phyloP scores from a whole-genome alignment of 2,797 vertebrate genomes.

The Ceryle rudis region DNA sequence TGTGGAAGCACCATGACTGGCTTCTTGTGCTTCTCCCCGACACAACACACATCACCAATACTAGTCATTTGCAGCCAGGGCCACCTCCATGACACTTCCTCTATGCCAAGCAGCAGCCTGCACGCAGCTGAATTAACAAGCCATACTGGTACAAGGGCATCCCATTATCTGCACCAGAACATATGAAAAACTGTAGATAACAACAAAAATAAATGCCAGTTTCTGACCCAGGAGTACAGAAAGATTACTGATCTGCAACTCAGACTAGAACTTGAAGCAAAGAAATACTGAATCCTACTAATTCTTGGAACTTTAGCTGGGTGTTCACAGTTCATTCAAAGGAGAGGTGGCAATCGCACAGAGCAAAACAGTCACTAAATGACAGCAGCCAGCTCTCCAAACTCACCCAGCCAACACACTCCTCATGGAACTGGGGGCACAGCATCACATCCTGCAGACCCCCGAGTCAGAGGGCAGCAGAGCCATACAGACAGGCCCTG shows the following conservation, averaged over 20 bases:
- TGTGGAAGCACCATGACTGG: background rate
- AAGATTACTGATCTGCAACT: background rate
- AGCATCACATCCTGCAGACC: fast-evolving
- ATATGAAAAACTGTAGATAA: background rate
- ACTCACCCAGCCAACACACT: background rate
- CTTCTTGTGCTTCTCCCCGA: background rate
- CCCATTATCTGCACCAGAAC: background rate
- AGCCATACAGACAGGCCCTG: background rate
- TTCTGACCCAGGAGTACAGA: background rate
- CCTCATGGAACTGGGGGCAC: background rate
- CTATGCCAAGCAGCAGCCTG: background rate
- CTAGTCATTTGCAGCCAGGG: background rate
- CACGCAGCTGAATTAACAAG: background rate
- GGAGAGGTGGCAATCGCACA: background rate
- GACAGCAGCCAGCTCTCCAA: background rate
- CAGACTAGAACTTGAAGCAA: background rate
- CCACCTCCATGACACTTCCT: background rate
- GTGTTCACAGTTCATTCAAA: background rate
- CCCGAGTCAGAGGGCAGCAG: background rate
- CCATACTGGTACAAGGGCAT: background rate
- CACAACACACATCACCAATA: background rate
- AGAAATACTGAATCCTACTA: background rate
- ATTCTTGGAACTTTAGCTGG: background rate
- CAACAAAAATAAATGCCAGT: background rate
- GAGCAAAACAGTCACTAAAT: background rate